Conservation (phyloP, 1,140 invertebrate species). For the Drosophila suzukii region DNA sequence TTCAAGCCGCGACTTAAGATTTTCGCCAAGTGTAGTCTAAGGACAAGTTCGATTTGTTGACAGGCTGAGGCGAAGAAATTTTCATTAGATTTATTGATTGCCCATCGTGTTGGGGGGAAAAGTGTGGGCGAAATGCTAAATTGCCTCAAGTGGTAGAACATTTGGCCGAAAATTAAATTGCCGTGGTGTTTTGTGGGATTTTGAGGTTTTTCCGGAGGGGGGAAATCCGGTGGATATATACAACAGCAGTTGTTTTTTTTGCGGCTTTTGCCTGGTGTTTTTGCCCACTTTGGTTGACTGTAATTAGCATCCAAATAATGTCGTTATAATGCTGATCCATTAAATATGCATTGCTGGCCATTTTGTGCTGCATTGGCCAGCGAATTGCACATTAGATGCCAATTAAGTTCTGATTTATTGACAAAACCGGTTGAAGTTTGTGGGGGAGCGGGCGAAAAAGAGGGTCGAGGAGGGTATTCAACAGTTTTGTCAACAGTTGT, state of each 20-base stretch:
- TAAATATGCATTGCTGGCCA: constrained; percentile 62
- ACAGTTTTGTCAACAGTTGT: constrained; percentile 26
- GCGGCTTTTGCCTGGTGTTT: constrained; percentile 5
- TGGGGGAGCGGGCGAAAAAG: neutral
- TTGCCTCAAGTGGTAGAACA: constrained; percentile 33
- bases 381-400: constrained; percentile 36
- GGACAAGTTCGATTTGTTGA: constrained; percentile 44
- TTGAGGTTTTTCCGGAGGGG: neutral
- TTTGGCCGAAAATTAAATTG: constrained; percentile 43
- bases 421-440: neutral
- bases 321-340: constrained; percentile 68
- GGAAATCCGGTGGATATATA: neutral
- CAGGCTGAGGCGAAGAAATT: constrained; percentile 47
- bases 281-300: constrained; percentile 45
- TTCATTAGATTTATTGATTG: constrained; percentile 77
- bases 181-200: neutral
- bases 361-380: constrained; percentile 15
- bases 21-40: constrained; percentile 24
- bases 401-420: constrained; percentile 58
- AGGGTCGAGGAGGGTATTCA: neutral
- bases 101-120: neutral
- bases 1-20: constrained; percentile 10
- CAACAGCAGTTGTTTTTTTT: constrained; percentile 20
- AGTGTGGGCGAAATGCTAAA: constrained; percentile 9
- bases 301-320: constrained; percentile 76